These are phyloP conservation scores for Pelagia noctiluca DNA, from an alignment of 30 jellyfish, hydroid and myxozoan genomes.

Conservation along the genomic window DNA sequence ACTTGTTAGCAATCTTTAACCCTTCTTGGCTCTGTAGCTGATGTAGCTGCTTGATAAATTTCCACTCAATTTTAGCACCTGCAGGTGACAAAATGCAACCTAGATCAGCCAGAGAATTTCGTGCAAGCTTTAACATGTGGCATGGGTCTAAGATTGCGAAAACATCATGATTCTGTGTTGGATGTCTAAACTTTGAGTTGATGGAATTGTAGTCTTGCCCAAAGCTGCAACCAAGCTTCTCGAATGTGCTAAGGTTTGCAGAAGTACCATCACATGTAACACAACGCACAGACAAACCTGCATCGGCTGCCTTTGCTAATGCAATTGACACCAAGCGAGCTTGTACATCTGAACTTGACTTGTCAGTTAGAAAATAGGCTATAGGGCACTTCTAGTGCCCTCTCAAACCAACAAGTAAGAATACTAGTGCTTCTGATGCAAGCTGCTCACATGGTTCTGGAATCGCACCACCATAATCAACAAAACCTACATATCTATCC, in stretches of 20 bases:
- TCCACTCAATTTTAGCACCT: neutral
- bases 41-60: neutral
- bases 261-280: slow-evolving; percentile 48
- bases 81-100: slow-evolving; percentile 19
- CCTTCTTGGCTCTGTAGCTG: neutral
- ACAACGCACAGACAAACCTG: neutral
- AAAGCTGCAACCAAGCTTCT: neutral
- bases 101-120: slow-evolving; percentile 65
- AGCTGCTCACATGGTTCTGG: slow-evolving; percentile 24
- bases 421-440: slow-evolving; percentile 46
- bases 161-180: slow-evolving; percentile 32
- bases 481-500: slow-evolving; percentile 41
- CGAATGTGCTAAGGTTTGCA: neutral
- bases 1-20: neutral
- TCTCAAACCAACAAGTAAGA: slow-evolving; percentile 44
- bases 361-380: slow-evolving; percentile 13
- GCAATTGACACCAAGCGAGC: neutral
- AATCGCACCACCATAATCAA: slow-evolving; percentile 45
- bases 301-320: neutral
- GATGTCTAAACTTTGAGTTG: neutral
- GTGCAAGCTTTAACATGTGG: slow-evolving; percentile 56
- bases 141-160: slow-evolving; percentile 45
- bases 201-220: neutral
- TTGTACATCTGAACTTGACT: neutral
- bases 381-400: slow-evolving; percentile 59